These are phyloP conservation scores for Dromiciops gliroides DNA, from an alignment of 2,113 vertebrate species.

Conservation along the genomic window DNA sequence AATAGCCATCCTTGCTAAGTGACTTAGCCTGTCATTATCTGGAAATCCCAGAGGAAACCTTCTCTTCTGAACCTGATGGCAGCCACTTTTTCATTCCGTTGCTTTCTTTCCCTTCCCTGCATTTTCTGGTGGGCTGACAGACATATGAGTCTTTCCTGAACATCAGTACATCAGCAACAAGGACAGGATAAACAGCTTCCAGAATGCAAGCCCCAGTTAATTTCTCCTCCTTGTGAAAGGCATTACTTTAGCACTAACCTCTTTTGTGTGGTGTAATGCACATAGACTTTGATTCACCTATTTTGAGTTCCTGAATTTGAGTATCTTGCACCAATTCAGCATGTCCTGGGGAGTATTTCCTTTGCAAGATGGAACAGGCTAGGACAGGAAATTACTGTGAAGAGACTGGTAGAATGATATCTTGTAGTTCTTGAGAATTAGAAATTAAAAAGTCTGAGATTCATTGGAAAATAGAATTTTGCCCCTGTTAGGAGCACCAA, in stretches of 20 bases:
- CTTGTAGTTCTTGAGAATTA: slow-evolving; percentile 70
- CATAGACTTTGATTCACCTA: slow-evolving; percentile 31
- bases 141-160: not conserved
- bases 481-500: not conserved
- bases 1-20: not conserved
- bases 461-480: not conserved
- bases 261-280: slow-evolving; percentile 27
- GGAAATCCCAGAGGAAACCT: not conserved
- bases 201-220: not conserved
- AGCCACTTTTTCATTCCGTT: not conserved
- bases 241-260: slow-evolving; percentile 61
- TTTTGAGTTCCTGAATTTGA: slow-evolving; percentile 52
- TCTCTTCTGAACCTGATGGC: slow-evolving; percentile 17
- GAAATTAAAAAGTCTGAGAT: slow-evolving; percentile 39
- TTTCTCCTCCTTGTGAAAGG: slow-evolving; percentile 42
- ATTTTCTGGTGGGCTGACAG: not conserved
- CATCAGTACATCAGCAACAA: not conserved
- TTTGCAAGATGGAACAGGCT: slow-evolving; percentile 78
- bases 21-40: not conserved
- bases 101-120: not conserved
- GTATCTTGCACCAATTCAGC: slow-evolving; percentile 62
- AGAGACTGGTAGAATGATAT: slow-evolving; percentile 46
- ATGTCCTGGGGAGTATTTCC: slow-evolving; percentile 71
- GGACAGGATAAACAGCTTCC: accelerated
- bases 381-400: slow-evolving; percentile 73